Conservation (phyloP, 2,797 vertebrate species). For the Anas flavirostris region DNA sequence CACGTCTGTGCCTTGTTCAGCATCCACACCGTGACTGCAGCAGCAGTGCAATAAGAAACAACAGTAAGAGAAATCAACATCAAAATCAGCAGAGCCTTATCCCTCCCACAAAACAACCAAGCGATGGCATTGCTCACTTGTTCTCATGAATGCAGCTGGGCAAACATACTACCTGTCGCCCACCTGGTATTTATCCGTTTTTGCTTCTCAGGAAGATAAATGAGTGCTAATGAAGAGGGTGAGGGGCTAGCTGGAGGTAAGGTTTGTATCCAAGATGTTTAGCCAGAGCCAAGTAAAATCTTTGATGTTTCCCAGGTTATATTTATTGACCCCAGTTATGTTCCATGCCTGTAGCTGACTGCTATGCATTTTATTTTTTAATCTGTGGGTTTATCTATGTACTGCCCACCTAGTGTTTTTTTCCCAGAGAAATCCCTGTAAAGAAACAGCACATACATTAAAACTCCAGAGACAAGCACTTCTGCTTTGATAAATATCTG, state of each 20-base stretch:
- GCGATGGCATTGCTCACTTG: not conserved
- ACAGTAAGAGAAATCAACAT: not conserved
- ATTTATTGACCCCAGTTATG: not conserved
- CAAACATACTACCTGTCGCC: not conserved
- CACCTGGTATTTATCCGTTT: not conserved
- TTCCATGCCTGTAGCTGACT: not conserved
- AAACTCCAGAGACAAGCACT: not conserved
- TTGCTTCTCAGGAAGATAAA: not conserved
- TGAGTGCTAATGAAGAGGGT: not conserved
- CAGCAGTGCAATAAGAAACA: not conserved
- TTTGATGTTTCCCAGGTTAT: not conserved
- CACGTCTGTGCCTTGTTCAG: not conserved
- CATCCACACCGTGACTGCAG: fast-evolving
- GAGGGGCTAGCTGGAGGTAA: not conserved
- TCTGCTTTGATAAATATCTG: not conserved
- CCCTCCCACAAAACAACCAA: not conserved
- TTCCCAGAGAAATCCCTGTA: not conserved
- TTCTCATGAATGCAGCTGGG: not conserved
- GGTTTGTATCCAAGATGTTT: not conserved
- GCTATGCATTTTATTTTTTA: not conserved
- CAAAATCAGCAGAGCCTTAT: not conserved
- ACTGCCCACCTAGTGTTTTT: not conserved
- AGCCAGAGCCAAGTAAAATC: not conserved
- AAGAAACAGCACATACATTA: not conserved
- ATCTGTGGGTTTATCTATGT: not conserved